Percentiles rank a stretch among this genome's conserved stretches.
Evolutionary conservation across 2,797 vertebrate genomes (phyloP).

Genomic region (Cynopterus sphinx): DNA sequence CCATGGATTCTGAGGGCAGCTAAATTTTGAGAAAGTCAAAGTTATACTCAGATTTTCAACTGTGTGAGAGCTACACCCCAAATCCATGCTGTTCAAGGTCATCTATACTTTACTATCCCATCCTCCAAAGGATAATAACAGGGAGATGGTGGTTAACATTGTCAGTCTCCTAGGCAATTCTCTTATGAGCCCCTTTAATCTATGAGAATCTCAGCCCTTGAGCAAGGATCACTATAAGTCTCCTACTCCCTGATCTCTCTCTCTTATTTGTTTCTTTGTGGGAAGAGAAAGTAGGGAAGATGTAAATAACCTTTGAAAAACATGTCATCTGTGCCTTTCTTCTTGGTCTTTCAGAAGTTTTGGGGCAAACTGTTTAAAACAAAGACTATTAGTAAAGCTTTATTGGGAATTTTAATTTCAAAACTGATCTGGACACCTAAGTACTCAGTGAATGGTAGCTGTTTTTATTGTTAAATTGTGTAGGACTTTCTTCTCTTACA

Average conservation of each 20-base stretch:
- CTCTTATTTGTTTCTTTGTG: constrained; percentile 28
- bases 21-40: neutral
- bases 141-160: neutral
- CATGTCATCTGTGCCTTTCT: neutral
- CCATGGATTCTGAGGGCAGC: neutral
- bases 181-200: neutral
- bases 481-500: neutral
- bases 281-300: neutral
- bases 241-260: neutral
- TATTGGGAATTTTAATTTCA: neutral
- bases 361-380: neutral
- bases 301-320: constrained; percentile 23
- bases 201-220: neutral
- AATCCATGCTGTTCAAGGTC: neutral
- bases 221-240: neutral
- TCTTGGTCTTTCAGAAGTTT: neutral
- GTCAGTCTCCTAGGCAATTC: neutral
- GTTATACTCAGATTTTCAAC: neutral
- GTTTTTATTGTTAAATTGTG: neutral
- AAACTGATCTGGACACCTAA: neutral
- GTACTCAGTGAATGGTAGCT: neutral
- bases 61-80: neutral
- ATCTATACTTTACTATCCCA: neutral
- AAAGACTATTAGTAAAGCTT: constrained; percentile 25
- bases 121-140: neutral